Conservation (phyloP, 2,797 vertebrate genomes). For the Peromyscus melanophrys region DNA sequence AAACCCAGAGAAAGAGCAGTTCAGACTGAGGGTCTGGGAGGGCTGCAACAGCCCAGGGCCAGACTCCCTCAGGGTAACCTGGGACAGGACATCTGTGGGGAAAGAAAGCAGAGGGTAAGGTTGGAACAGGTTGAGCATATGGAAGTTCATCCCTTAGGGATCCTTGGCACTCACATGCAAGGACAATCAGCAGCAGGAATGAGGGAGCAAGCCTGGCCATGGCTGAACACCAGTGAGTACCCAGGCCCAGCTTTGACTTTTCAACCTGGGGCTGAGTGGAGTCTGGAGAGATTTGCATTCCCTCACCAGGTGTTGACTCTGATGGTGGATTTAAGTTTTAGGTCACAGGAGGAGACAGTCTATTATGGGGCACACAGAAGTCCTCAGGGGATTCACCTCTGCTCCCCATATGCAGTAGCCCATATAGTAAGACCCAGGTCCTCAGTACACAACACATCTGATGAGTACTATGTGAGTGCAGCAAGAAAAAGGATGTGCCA, state of each 20-base stretch:
- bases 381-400: neutral
- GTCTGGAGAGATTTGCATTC: neutral
- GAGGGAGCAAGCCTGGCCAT: neutral
- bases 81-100: neutral
- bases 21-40: neutral
- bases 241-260: neutral
- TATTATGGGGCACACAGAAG: too few species aligned
- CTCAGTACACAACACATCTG: neutral
- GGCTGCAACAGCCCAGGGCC: neutral
- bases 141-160: accelerated
- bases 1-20: slow-evolving; percentile 12
- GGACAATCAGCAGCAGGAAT: neutral
- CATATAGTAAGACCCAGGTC: too few species aligned
- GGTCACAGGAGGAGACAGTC: neutral
- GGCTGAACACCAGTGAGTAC: neutral
- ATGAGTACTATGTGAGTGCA: too few species aligned
- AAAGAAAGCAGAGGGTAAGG: neutral
- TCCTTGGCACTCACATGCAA: neutral
- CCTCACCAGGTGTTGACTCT: neutral
- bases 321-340: too few species aligned
- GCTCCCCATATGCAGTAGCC: neutral
- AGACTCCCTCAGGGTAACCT: neutral
- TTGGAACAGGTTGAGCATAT: neutral
- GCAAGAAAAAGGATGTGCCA: neutral
- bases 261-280: neutral